Evolutionary conservation across 2,113 vertebrate genomes (phyloP).

Genomic region (Ictidomys tridecemlineatus): DNA sequence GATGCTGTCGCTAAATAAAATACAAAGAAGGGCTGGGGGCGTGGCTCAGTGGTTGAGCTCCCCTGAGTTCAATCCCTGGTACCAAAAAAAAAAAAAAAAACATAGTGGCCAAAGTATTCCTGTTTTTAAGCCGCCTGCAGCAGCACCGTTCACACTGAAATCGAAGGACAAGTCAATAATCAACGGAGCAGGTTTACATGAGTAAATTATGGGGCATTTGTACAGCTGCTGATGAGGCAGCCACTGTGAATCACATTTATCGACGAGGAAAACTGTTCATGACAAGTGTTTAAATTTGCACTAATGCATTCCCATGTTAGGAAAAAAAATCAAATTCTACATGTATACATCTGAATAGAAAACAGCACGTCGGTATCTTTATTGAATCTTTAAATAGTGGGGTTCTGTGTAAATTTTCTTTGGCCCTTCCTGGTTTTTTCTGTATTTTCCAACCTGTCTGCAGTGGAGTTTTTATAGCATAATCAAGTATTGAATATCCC

Average conservation of each 20-base stretch:
- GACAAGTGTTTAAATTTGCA: neutral
- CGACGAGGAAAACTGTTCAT: neutral
- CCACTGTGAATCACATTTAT: neutral
- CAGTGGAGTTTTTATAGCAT: neutral
- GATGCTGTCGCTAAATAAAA: too few species aligned
- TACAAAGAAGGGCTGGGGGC: too few species aligned
- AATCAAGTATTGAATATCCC: neutral
- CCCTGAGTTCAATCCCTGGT: too few species aligned
- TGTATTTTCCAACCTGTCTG: constrained; percentile 25
- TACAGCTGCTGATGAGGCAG: neutral
- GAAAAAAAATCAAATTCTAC: neutral
- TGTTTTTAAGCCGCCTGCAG: neutral
- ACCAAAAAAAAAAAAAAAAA: too few species aligned
- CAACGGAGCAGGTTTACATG: neutral
- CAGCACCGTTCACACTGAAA: constrained; percentile 11
- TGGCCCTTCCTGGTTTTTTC: neutral
- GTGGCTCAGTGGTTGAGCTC: too few species aligned
- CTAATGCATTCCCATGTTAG: neutral
- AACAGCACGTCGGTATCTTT: neutral
- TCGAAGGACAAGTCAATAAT: neutral
- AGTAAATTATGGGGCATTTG: neutral
- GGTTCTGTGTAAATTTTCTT: neutral
- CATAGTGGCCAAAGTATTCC: neutral
- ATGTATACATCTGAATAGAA: neutral
- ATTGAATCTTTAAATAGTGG: neutral